These are phyloP conservation scores for Rhizomys pruinosus DNA, from an alignment of 2,113 vertebrate species.

Conservation along the genomic window DNA sequence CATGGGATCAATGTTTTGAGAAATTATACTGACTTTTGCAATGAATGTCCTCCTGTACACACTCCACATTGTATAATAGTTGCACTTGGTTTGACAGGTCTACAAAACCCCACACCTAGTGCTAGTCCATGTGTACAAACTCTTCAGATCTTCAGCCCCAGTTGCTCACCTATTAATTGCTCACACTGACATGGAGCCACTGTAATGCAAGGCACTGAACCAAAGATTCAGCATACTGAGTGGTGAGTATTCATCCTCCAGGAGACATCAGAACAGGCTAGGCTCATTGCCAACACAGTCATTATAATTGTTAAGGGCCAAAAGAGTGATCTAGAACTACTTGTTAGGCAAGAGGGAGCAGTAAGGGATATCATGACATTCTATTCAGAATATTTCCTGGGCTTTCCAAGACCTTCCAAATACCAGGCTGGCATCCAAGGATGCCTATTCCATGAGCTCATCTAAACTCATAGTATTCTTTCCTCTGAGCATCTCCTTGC, in stretches of 20 bases:
- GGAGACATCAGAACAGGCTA: not conserved
- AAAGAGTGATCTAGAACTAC: not conserved
- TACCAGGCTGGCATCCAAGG: not conserved
- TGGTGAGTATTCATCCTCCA: not conserved
- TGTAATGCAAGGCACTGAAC: not conserved
- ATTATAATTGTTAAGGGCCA: not conserved
- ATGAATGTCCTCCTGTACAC: not conserved
- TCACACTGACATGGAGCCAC: not conserved
- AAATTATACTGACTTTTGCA: not conserved
- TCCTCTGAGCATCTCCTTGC: not conserved
- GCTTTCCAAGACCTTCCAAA: not conserved
- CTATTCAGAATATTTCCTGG: not conserved
- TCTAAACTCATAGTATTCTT: not conserved
- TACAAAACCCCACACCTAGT: not conserved
- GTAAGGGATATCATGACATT: not conserved
- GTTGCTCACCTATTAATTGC: not conserved
- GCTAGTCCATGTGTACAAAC: not conserved
- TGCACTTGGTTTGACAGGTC: not conserved
- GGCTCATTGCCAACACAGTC: not conserved
- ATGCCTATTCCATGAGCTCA: not conserved
- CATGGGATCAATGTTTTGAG: not conserved
- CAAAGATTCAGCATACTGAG: not conserved
- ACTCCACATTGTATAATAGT: not conserved
- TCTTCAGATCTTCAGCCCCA: not conserved
- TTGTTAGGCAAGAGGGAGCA: not conserved